Conservation (phyloP, 35 echinoderm and acorn worm genomes). For the Apostichopus parvimensis region DNA sequence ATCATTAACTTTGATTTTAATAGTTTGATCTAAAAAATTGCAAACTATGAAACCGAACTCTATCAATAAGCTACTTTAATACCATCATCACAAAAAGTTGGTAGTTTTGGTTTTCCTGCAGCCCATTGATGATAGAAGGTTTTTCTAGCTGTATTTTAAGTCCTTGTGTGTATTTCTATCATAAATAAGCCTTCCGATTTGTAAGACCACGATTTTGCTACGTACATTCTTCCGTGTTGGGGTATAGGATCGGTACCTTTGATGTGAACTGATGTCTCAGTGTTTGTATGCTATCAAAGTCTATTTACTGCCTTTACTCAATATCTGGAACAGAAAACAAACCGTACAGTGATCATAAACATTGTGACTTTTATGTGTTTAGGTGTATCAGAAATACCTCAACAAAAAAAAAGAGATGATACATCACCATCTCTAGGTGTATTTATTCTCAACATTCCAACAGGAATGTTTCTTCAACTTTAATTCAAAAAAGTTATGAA, state of each 20-base stretch:
- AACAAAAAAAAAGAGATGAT: not conserved
- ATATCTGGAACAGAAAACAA: conserved; percentile 48
- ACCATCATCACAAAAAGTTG: not conserved
- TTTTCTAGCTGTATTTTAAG: not conserved
- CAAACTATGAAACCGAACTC: too few relatives aligned
- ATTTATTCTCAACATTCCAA: not conserved
- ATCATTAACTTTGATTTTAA: too few relatives aligned
- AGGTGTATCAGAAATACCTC: conserved; percentile 10
- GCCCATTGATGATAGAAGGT: not conserved
- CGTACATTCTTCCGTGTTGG: not conserved
- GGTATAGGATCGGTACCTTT: not conserved
- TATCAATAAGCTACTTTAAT: not conserved
- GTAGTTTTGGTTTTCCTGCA: not conserved
- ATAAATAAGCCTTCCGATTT: conserved; percentile 8
- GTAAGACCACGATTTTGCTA: not conserved
- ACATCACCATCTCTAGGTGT: not conserved
- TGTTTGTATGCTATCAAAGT: conserved; percentile 1
- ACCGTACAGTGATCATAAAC: conserved; percentile 15
- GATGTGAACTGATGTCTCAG: conserved; percentile 1
- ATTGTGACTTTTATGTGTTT: conserved; percentile 47
- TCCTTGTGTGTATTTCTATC: conserved; percentile 32
- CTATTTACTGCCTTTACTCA: not conserved
- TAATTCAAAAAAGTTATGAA: too few relatives aligned
- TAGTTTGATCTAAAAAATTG: too few relatives aligned
- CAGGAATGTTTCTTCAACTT: not conserved